Percentiles rank a stretch among this genome's conserved stretches.
Conservation (phyloP, 2,797 vertebrate genomes). For the Synanceia verrucosa region DNA sequence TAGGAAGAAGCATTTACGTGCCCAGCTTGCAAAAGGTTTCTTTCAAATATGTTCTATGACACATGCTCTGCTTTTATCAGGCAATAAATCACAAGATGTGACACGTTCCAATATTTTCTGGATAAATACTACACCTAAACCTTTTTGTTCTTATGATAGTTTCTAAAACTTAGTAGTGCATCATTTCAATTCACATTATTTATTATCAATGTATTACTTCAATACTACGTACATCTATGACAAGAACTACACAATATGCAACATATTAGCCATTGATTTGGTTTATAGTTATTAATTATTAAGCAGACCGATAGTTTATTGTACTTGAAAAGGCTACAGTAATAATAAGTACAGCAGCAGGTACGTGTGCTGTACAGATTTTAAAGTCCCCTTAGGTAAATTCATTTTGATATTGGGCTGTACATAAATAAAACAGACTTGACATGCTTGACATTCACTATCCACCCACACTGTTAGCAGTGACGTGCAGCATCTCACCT, state of each 20-base stretch:
- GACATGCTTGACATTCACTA: background rate
- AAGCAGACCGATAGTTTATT: no score
- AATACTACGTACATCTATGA: no score
- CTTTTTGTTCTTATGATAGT: background rate
- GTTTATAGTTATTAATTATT: no score
- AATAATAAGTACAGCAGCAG: no score
- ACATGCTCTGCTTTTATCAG: background rate
- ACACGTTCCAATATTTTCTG: background rate
- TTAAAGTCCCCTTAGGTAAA: background rate
- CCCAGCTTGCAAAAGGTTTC: background rate
- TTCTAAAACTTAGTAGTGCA: no score
- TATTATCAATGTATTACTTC: no score
- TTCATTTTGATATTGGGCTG: background rate
- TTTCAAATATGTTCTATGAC: background rate
- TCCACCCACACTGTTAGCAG: conserved; percentile 12
- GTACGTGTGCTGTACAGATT: background rate
- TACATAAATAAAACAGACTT: background rate
- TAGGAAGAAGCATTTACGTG: background rate
- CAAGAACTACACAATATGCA: no score
- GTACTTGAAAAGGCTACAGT: no score
- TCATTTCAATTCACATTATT: no score
- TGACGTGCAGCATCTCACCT: conserved; percentile 1
- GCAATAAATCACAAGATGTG: conserved; percentile 14
- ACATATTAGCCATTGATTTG: no score
- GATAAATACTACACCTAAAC: background rate